Evolutionary conservation across 2,888 invertebrate genomes (phyloP), one percentile per base, ranked within the genome.

Genomic region (Rutpela maculata): DNA sequence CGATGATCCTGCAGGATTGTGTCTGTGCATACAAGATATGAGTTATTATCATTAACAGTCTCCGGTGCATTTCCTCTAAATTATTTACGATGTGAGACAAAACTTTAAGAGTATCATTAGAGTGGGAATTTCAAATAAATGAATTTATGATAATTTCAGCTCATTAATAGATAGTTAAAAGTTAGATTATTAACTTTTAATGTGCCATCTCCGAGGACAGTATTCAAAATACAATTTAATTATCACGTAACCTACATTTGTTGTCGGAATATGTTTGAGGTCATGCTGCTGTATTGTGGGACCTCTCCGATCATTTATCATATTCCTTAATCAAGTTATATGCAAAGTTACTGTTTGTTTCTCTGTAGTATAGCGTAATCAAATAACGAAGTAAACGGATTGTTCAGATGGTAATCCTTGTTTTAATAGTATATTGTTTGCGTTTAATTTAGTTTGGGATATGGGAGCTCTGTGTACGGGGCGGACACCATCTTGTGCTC

Each of bases 331-430:
- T 81, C 81, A 78, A 81, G 80, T 81, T 81, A 79, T 78, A 78
- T 78, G 80, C 76, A 79, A 81, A 81, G 80, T 79, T 81, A 67
- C 76, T 80, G 80, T 83, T 83, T 81, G 81, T 81, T 83, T 79
- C 83, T 75, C 80, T 71, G 76, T 78, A 81, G 79, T 78, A 76
- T 50, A 35, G 66, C 77, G 76, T 81, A 81, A 81, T 82, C 82
- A 77, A 79, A 81, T 81, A 82, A 76, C 70, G 78, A 79, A 77
- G 77, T 78, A 80, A 82, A 80, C 79, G 81, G 82, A 82, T 81
- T 80, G 80, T 78, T 78, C 77, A 66, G 78, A 81, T 78, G 77
- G 80, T 80, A 82, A 79, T 80, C 79, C 81, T 74, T 66, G 80
- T 82, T 81, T 79, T 81, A 78, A 78, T 77, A 75, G 75, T 77